Evolutionary conservation across 2,888 invertebrate genomes (phyloP).

Genomic region (Ophioninae sp.): DNA sequence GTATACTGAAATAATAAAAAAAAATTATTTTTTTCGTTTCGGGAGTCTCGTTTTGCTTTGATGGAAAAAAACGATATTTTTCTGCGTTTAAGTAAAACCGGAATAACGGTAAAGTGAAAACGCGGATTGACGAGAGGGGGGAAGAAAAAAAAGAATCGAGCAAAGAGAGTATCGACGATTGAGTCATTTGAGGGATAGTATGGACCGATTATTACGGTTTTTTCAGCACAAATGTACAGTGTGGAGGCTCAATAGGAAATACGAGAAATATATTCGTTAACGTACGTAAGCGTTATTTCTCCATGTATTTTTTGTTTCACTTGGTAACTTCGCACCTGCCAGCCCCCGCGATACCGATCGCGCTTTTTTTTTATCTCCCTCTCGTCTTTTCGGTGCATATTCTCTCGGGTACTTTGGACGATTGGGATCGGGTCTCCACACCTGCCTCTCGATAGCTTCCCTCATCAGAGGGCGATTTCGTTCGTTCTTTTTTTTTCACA

Average conservation of each 20-base stretch:
- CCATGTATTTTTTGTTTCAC: not conserved
- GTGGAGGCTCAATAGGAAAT: not conserved
- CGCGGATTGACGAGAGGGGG: not conserved
- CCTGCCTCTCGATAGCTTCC: not conserved
- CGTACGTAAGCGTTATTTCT: not conserved
- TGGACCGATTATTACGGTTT: constrained; percentile 8
- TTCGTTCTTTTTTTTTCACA: not conserved
- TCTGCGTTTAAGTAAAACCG: not conserved
- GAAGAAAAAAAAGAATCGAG: not conserved
- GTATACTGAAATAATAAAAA: too few relatives aligned
- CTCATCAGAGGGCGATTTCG: not conserved
- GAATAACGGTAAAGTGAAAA: not conserved
- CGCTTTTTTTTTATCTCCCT: not conserved
- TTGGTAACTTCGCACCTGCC: constrained; percentile 55
- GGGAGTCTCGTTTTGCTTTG: not conserved
- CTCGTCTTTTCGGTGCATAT: constrained; percentile 20
- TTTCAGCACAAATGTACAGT: constrained; percentile 1
- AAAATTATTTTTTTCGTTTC: too few relatives aligned
- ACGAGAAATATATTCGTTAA: not conserved
- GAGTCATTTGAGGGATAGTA: constrained; percentile 27
- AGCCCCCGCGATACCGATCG: constrained; percentile 9
- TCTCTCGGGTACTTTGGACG: constrained; percentile 24
- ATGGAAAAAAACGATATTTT: not conserved
- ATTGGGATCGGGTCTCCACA: not conserved
- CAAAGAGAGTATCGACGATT: constrained; percentile 11